Evolutionary conservation across 2,797 vertebrate species (phyloP).

Genomic region (Rhyacichthys aspro): DNA sequence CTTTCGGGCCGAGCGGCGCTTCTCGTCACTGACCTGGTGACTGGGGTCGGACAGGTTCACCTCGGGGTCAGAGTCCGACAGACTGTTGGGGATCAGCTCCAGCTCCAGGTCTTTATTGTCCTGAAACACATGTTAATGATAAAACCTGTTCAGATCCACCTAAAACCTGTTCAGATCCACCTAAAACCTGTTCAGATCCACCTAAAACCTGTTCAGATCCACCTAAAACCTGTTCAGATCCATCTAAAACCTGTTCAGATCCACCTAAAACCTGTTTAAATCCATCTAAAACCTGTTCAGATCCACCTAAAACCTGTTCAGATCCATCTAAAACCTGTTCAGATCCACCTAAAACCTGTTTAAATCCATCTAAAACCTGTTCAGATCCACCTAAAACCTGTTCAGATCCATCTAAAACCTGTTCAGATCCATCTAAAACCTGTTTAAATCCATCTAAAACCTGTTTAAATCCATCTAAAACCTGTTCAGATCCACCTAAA

Average conservation of each 20-base stretch:
- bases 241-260: too few species aligned
- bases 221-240: not conserved
- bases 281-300: not conserved
- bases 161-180: not conserved
- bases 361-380: too few species aligned
- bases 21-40: slow-evolving; percentile 95
- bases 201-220: not conserved
- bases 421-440: too few species aligned
- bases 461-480: not conserved
- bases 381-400: not conserved
- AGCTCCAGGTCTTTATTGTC: slow-evolving; percentile 95
- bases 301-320: too few species aligned
- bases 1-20: slow-evolving; percentile 93
- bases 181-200: not conserved
- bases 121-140: slow-evolving; percentile 75
- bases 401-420: not conserved
- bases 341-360: not conserved
- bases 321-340: not conserved
- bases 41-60: slow-evolving; percentile 94
- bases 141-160: not conserved
- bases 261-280: not conserved
- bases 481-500: too few species aligned
- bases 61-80: slow-evolving; percentile 93
- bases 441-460: not conserved
- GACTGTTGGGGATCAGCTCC: slow-evolving; percentile 95